Evolutionary conservation across 2,113 vertebrate genomes (phyloP).

Genomic region (Saccopteryx leptura): DNA sequence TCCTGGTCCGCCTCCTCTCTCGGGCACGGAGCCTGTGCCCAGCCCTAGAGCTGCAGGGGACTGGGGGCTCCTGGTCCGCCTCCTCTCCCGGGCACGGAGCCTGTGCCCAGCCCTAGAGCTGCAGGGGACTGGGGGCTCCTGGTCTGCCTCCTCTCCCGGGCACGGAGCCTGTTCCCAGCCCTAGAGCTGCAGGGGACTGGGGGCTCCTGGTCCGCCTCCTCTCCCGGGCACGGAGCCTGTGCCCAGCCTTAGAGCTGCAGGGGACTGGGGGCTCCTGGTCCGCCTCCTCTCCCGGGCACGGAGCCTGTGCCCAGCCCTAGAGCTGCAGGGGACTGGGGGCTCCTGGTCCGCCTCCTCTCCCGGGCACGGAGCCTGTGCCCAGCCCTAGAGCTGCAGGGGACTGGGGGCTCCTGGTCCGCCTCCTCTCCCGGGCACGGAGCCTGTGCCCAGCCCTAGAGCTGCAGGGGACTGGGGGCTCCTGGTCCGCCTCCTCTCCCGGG

Average conservation of each 20-base stretch:
- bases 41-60: not conserved
- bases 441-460: fast-evolving
- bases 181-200: no score
- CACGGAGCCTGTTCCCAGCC: not conserved
- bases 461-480: no score
- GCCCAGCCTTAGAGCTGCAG: not conserved
- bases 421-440: slow-evolving; percentile 73
- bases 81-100: slow-evolving; percentile 73
- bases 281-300: slow-evolving; percentile 76
- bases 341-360: slow-evolving; percentile 69
- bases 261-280: slow-evolving; percentile 63
- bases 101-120: fast-evolving
- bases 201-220: slow-evolving; percentile 64
- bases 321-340: no score
- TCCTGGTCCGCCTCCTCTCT: slow-evolving; percentile 69
- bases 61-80: slow-evolving; percentile 64
- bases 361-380: slow-evolving; percentile 49
- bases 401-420: slow-evolving; percentile 64
- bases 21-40: slow-evolving; percentile 49
- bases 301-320: fast-evolving
- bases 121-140: no score
- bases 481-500: slow-evolving; percentile 75
- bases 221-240: slow-evolving; percentile 66
- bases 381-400: not conserved
- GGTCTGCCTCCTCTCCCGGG: slow-evolving; percentile 75